A percentile compares a stretch with the other conserved stretches of the same genome.
Evolutionary conservation across 2,888 invertebrate genomes (phyloP).

Genomic region (Hedychridium roseum): DNA sequence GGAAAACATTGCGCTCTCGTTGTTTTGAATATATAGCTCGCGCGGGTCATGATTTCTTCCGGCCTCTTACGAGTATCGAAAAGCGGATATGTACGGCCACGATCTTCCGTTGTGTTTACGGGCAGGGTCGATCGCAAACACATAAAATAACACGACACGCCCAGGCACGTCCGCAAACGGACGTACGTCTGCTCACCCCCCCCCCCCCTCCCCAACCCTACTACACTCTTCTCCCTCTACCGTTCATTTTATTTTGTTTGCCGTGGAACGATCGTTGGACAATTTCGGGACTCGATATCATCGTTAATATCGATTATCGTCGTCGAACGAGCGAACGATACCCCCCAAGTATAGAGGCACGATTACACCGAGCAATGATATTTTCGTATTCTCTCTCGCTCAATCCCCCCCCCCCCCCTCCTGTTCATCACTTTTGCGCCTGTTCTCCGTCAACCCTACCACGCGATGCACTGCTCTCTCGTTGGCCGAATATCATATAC

Average conservation of each 20-base stretch:
- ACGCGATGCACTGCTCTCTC: too few relatives aligned
- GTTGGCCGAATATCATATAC: too few relatives aligned
- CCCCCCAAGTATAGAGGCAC: too few relatives aligned
- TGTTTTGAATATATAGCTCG: too few relatives aligned
- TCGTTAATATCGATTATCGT: slow-evolving; percentile 45
- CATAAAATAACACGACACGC: slow-evolving; percentile 42
- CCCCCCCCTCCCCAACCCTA: slow-evolving; percentile 3
- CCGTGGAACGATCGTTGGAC: slow-evolving; percentile 21
- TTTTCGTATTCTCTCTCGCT: too few relatives aligned
- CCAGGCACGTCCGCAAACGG: slow-evolving; percentile 27
- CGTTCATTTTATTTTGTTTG: slow-evolving; percentile 46
- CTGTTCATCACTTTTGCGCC: slow-evolving; percentile 7
- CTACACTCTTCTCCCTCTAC: slow-evolving; percentile 16
- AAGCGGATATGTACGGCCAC: slow-evolving; percentile 34
- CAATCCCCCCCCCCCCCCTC: neutral
- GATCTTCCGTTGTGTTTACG: slow-evolving; percentile 38
- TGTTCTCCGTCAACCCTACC: too few relatives aligned
- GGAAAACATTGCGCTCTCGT: too few relatives aligned
- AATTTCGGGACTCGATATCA: slow-evolving; percentile 36
- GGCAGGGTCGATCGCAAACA: slow-evolving; percentile 38
- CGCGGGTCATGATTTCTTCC: too few relatives aligned
- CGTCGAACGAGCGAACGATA: too few relatives aligned
- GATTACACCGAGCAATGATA: too few relatives aligned
- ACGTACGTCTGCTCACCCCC: slow-evolving; percentile 8
- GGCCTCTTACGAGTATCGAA: too few relatives aligned